phyloP scores from a whole-genome alignment of 2,888 invertebrate species.

The Agriotes lineatus region DNA sequence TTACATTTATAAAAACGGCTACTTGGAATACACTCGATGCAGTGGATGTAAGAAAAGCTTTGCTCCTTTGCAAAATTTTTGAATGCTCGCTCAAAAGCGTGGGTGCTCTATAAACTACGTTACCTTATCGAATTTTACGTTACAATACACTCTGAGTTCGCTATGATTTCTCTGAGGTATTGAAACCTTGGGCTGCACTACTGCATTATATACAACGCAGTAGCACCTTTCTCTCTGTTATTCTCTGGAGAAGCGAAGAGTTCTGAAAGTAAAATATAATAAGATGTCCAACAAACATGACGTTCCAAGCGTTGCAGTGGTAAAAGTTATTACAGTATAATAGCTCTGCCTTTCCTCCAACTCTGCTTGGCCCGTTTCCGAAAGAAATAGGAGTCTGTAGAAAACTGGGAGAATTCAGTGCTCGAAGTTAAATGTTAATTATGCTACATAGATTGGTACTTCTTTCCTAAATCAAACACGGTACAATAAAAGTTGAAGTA shows the following conservation, averaged over 20 bases:
- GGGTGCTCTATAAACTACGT: slow-evolving; percentile 16
- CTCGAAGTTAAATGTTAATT: no score
- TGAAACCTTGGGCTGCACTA: slow-evolving; percentile 35
- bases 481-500: no score
- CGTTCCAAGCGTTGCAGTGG: no score
- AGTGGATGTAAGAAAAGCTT: not conserved
- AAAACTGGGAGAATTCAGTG: no score
- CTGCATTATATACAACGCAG: slow-evolving; percentile 31
- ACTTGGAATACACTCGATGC: no score
- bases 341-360: no score
- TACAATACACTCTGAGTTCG: slow-evolving; percentile 31
- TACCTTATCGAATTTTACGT: slow-evolving; percentile 35
- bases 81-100: slow-evolving; percentile 3
- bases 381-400: no score
- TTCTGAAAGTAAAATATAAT: slow-evolving; percentile 17
- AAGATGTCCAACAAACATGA: slow-evolving; percentile 4
- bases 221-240: slow-evolving; percentile 34
- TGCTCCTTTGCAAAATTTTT: slow-evolving; percentile 1
- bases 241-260: slow-evolving; percentile 23
- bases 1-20: no score
- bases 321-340: no score
- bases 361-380: no score
- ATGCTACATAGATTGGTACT: no score
- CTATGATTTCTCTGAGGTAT: slow-evolving; percentile 43
- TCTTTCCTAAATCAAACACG: no score